These are phyloP conservation scores for Psilopsiagon aymara DNA, from an alignment of 2,113 vertebrate genomes.

Conservation along the genomic window DNA sequence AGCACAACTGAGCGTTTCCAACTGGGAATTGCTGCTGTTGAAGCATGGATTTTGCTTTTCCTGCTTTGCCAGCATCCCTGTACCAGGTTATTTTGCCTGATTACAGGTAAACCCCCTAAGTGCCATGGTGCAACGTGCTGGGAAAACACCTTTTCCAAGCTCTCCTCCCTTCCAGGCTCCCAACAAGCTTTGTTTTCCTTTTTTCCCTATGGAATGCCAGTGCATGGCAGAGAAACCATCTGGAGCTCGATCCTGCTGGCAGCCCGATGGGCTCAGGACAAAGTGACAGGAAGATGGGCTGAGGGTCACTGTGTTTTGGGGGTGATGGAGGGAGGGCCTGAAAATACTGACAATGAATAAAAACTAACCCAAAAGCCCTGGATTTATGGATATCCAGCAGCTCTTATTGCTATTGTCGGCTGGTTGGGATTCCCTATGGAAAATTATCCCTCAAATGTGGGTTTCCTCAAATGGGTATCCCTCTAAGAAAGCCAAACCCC, in stretches of 20 bases:
- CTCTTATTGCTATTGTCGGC: constrained; percentile 48
- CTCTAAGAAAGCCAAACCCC: not conserved
- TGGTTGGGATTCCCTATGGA: not conserved
- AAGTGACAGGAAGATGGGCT: not conserved
- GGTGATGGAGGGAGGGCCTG: not conserved
- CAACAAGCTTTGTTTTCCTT: not conserved
- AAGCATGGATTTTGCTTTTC: not conserved
- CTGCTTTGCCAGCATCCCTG: not conserved
- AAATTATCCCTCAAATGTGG: not conserved
- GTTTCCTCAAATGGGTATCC: not conserved
- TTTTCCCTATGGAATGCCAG: not conserved
- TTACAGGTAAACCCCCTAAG: not conserved
- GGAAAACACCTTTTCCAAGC: not conserved
- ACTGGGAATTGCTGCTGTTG: accelerated
- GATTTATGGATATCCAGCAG: not conserved
- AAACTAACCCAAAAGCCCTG: not conserved
- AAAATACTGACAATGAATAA: not conserved
- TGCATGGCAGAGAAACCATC: not conserved
- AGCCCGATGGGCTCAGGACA: not conserved
- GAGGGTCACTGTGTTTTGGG: not conserved
- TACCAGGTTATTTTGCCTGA: not conserved
- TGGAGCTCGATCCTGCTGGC: not conserved
- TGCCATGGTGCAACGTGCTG: accelerated
- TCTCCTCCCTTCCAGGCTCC: not conserved
- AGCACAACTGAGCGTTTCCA: accelerated